Conservation (phyloP, 2,797 vertebrate species). For the Mus caroli region DNA sequence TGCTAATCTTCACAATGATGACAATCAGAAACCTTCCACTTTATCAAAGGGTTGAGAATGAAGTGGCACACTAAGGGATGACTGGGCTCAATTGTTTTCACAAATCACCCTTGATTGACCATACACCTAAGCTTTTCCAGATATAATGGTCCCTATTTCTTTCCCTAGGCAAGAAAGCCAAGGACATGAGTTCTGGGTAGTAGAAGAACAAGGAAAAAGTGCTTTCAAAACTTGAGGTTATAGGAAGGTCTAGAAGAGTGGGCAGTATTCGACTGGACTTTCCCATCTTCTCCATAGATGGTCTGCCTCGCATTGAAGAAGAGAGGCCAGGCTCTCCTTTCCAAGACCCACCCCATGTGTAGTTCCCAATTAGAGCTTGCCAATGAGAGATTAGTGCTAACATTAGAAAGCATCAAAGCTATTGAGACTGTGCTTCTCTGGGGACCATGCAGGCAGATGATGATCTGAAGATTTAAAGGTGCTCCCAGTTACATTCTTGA, state of each 20-base stretch:
- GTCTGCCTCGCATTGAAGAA: neutral
- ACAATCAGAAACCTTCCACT: neutral
- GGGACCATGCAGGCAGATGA: neutral
- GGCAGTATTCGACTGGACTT: neutral
- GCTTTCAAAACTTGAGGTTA: neutral
- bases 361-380: neutral
- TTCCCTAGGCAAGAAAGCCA: neutral
- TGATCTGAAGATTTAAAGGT: neutral
- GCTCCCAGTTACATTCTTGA: neutral
- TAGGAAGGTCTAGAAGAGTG: neutral
- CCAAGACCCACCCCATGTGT: neutral
- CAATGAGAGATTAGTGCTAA: neutral
- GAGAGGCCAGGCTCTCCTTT: neutral
- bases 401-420: neutral
- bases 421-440: neutral
- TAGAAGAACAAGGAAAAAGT: neutral
- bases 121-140: neutral
- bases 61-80: neutral
- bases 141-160: neutral
- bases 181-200: neutral
- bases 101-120: neutral
- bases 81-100: neutral
- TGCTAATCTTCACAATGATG: neutral
- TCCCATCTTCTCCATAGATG: slow-evolving; percentile 1
- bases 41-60: neutral